Evolutionary conservation across 2,888 invertebrate genomes (phyloP), one percentile per base, ranked within the genome.

Genomic region (Xestia sexstrigata): DNA sequence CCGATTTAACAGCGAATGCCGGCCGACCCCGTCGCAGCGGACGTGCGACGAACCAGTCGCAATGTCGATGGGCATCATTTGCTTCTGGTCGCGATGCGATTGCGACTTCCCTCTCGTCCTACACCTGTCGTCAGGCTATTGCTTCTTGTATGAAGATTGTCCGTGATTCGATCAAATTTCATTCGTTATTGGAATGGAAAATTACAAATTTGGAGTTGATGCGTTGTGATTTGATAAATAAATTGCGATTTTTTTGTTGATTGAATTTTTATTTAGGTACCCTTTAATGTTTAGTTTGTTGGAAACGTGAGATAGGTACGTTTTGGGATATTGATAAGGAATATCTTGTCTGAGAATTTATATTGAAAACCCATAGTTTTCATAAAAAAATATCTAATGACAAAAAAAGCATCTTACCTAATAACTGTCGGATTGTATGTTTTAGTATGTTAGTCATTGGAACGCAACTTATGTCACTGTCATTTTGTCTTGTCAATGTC

Each of bases 21-120:
- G 95, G 0, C 89, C 95, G 68, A 96, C 95, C 0, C 93, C 94
- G 0, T 95, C 96, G 7, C 96, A 96, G 83, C 85, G 95, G 30
- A 95, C 95, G 0, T 96, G 96, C 89, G 95, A 96, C 85, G 95
- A 96, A 73, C 96, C 96, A 0, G 94, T 95, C 76, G 93, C 96
- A 2, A n/a, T 86, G 6, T 89, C 95, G 0, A 93, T 96, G 93
- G 96, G 96, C 2, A 77, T 94, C 7, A 94, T 96, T 23, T 96
- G 96, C 90, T 92, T 92, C 81, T 96, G 95, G 96, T 93, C 95
- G 74, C 91, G 96, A 0, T 96, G 96, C 86, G 96, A 96, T 84
- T 96, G 96, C 90, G 95, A 96, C 84, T 95, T 95, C 66, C 96
- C 96, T 0, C 93, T 95, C 73, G 96, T 96, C 0, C 83, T 96